Evolutionary conservation across 30 jellyfish, hydroid and myxozoan genomes (phyloP).

Genomic region (Cassiopea xamachana): DNA sequence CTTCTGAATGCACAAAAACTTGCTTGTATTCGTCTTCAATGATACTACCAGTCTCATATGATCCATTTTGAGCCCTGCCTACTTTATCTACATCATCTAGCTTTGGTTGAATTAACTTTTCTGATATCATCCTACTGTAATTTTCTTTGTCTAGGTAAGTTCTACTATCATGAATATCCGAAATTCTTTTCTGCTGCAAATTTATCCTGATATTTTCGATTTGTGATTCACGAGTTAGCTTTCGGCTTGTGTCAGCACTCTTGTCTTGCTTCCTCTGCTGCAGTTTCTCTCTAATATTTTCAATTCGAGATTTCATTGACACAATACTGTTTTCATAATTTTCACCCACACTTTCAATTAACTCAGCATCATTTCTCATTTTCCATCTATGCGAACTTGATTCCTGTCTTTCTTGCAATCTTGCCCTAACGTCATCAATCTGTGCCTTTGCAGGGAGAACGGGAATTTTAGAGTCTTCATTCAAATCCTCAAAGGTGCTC

Average conservation of each 20-base stretch:
- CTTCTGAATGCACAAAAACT: neutral
- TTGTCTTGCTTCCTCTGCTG: neutral
- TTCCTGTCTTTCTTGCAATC: neutral
- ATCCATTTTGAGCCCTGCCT: neutral
- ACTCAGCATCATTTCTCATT: neutral
- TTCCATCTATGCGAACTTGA: neutral
- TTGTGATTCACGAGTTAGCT: too few relatives aligned
- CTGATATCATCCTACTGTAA: constrained; percentile 16
- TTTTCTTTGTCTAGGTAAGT: neutral
- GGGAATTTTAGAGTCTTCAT: neutral
- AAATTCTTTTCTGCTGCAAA: too few relatives aligned
- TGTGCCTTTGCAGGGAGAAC: neutral
- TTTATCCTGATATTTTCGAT: too few relatives aligned
- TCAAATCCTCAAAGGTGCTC: neutral
- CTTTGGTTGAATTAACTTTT: constrained; percentile 33
- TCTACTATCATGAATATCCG: too few relatives aligned
- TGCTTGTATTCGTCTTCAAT: neutral
- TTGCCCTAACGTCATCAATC: neutral
- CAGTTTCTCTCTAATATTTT: constrained; percentile 4
- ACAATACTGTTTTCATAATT: neutral
- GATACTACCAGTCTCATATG: neutral
- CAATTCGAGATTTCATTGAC: neutral
- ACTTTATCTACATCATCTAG: constrained; percentile 9
- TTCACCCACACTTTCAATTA: neutral
- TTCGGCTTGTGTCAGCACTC: too few relatives aligned